phyloP scores from a whole-genome alignment of 2,888 invertebrate genomes.

The Maniola hyperantus region DNA sequence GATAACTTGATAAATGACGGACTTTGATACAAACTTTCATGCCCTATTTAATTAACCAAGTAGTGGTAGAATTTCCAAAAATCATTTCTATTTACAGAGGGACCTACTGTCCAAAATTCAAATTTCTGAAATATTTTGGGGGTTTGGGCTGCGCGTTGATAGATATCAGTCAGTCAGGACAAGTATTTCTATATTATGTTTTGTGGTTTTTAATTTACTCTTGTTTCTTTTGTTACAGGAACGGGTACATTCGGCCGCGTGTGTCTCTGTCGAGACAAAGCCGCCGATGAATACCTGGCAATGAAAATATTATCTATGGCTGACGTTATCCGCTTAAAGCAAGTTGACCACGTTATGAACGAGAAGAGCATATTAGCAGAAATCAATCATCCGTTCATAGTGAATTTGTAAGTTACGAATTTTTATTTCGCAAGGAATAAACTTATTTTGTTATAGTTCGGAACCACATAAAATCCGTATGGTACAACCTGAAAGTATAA shows the following conservation, averaged over 20 bases:
- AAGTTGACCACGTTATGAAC: slow-evolving; percentile 98
- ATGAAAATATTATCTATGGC: slow-evolving; percentile 97
- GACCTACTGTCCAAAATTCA: too few species aligned
- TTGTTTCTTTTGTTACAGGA: slow-evolving; percentile 80
- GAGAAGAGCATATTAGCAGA: slow-evolving; percentile 96
- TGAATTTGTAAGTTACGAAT: slow-evolving; percentile 83
- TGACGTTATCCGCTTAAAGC: slow-evolving; percentile 96
- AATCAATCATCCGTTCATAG: slow-evolving; percentile 97
- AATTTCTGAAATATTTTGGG: too few species aligned
- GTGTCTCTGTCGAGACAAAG: slow-evolving; percentile 92
- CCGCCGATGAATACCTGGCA: slow-evolving; percentile 91
- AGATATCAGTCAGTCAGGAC: too few species aligned
- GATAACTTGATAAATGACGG: too few species aligned
- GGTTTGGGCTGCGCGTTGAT: too few species aligned
- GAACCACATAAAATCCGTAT: not conserved
- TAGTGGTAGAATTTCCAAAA: too few species aligned
- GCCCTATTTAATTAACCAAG: too few species aligned
- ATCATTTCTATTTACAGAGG: too few species aligned
- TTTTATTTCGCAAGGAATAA: not conserved
- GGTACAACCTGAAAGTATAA: too few species aligned
- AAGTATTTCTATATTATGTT: too few species aligned
- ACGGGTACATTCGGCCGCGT: slow-evolving; percentile 99
- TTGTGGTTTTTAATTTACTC: too few species aligned
- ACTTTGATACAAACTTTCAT: too few species aligned
- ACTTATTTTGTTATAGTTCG: not conserved